Percentiles rank a stretch among this genome's conserved stretches.
Evolutionary conservation across 2,797 vertebrate genomes (phyloP).

Genomic region (Syngnathus rostellatus): DNA sequence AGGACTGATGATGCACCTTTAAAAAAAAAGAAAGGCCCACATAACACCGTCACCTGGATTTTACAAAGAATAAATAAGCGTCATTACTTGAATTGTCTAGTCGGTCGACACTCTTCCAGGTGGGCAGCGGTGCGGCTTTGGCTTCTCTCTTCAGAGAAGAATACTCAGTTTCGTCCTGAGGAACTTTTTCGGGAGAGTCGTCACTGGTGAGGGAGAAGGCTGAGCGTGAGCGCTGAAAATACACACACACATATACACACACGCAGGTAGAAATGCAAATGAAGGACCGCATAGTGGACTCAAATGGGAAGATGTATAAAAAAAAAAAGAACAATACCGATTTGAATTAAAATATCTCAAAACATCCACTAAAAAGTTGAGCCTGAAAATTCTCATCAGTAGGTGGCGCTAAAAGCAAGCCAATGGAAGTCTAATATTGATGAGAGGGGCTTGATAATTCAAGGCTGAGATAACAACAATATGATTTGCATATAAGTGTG

Average conservation of each 20-base stretch:
- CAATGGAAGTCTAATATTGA: conserved; percentile 10
- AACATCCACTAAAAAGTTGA: not conserved
- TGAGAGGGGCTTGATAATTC: not conserved
- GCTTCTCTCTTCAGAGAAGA: conserved; percentile 69
- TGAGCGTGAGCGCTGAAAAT: conserved; percentile 74
- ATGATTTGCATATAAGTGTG: conserved; percentile 9
- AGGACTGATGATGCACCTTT: conserved; percentile 76
- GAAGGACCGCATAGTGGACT: not conserved
- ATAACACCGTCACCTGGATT: too few species aligned
- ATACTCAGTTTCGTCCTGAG: conserved; percentile 56
- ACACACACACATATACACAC: conserved; percentile 29
- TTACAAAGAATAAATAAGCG: not conserved
- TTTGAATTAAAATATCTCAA: not conserved
- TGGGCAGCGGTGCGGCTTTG: conserved; percentile 68
- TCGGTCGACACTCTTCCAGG: conserved; percentile 82
- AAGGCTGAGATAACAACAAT: not conserved
- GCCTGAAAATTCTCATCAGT: conserved; percentile 29
- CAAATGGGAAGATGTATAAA: not conserved
- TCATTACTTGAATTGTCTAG: conserved; percentile 73
- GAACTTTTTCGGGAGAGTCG: conserved; percentile 64
- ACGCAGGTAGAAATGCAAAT: conserved; percentile 6
- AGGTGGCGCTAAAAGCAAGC: conserved; percentile 47
- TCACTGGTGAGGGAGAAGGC: conserved; percentile 77
- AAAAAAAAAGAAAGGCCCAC: not conserved
- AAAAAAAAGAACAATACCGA: not conserved